These are phyloP conservation scores for Dendrolimus pini DNA, from an alignment of 2,888 invertebrate genomes.

Conservation along the genomic window DNA sequence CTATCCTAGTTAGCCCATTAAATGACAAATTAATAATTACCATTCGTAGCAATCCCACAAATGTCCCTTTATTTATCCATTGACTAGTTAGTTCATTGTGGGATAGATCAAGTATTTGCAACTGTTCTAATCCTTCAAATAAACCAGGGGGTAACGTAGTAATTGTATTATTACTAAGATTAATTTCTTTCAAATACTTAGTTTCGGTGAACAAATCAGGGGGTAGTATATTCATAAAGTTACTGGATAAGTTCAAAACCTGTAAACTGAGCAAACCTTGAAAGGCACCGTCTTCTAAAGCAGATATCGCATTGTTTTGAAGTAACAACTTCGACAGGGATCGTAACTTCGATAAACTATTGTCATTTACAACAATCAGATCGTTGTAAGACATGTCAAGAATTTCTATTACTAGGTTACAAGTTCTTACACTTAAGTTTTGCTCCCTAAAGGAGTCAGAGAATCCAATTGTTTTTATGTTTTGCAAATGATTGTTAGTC, in stretches of 20 bases:
- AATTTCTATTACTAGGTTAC: conserved; percentile 81
- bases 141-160: conserved; percentile 84
- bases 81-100: conserved; percentile 83
- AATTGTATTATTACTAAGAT: conserved; percentile 86
- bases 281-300: conserved; percentile 84
- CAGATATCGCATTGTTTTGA: conserved; percentile 85
- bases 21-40: conserved; percentile 84
- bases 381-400: conserved; percentile 86
- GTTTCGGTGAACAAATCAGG: conserved; percentile 84
- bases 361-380: conserved; percentile 81
- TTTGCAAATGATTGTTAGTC: conserved; percentile 86
- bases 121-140: conserved; percentile 82
- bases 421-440: conserved; percentile 78
- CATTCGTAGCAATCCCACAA: conserved; percentile 83
- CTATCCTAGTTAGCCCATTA: conserved; percentile 82
- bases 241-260: conserved; percentile 86
- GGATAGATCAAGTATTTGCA: conserved; percentile 84
- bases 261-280: conserved; percentile 81
- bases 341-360: conserved; percentile 81
- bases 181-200: conserved; percentile 80
- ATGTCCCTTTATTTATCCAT: conserved; percentile 85
- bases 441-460: conserved; percentile 80
- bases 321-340: conserved; percentile 81
- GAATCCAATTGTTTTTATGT: conserved; percentile 83
- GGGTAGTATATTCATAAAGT: conserved; percentile 84